Base-by-base conservation (phyloP, 2,113 vertebrate genomes). In the Paramisgurnus dabryanus region DNA sequence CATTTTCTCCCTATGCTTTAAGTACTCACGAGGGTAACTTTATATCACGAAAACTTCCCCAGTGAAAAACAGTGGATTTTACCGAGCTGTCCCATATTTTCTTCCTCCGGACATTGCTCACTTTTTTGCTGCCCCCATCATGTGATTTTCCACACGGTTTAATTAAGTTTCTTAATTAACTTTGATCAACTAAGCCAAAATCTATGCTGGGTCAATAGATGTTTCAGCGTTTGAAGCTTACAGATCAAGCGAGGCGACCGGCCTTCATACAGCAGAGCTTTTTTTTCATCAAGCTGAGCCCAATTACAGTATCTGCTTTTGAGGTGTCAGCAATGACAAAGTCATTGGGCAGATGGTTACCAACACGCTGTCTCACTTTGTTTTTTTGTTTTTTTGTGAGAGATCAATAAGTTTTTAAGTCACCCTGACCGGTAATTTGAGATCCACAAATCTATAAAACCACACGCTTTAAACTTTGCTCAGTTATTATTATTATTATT, bases 351-450 rank as follows among this genome's bases (percentile, higher is more conserved):
- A 76, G 80, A 76, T 76, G 66, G 80, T 61, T 57, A 53, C 17
- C 17, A 10, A 9, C 43, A 10, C n/a, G 15, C 73, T 43, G 80
- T 1, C 65, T 27, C 13, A 49, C 41, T 63, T 12, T 13, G 66
- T 64, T 53, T n/a, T 75, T 34, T 70, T 70, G 12, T 57, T n/a
- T n/a, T n/a, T n/a, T n/a, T n/a, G 49, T 64, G 34, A 34, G 66
- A 68, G 55, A 64, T 70, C 66, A 76, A 41, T 81, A 61, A 4
- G 17, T 61, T n/a, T 63, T 17, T 22, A 49, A 75, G 50, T 80
- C 79, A 75, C 72, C 22, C 17, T 61, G 60, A 73, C 64, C 69
- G 57, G 61, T 80, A 55, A 75, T 64, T 80, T 73, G 67, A 77
- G 18, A 50, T 40, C 18, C 27, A 2, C 27, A 34, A 34, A 47